Conservation (phyloP, 1,140 invertebrate species). For the Scaptomyza pallida region DNA sequence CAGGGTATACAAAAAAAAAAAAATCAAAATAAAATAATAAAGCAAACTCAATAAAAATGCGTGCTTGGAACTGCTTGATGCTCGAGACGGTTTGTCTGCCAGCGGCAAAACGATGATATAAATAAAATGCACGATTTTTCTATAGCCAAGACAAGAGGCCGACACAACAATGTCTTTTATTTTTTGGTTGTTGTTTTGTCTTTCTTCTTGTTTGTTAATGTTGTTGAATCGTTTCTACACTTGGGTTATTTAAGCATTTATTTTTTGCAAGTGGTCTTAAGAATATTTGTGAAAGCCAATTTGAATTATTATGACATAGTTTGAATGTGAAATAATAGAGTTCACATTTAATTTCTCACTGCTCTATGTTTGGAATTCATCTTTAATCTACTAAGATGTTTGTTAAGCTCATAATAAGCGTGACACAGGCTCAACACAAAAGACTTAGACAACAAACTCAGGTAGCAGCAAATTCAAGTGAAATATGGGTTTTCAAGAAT, state of each 20-base stretch:
- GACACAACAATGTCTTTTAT: background rate
- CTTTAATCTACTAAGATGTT: background rate
- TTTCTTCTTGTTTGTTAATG: background rate
- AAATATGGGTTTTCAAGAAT: slow-evolving; percentile 46
- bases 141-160: slow-evolving; percentile 22
- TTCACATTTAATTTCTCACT: background rate
- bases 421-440: slow-evolving; percentile 47
- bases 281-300: background rate
- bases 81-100: slow-evolving; percentile 77
- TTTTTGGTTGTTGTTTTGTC: background rate
- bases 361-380: too few relatives aligned
- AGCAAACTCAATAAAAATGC: slow-evolving; percentile 78
- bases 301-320: background rate
- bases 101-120: slow-evolving; percentile 71
- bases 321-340: background rate
- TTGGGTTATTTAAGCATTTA: background rate
- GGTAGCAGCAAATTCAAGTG: slow-evolving; percentile 64
- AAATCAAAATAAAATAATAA: slow-evolving; percentile 81
- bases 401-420: background rate
- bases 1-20: too few relatives aligned
- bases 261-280: background rate
- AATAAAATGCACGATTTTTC: slow-evolving; percentile 69
- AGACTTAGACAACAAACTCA: slow-evolving; percentile 77
- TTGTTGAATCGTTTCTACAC: background rate
- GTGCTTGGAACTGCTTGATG: slow-evolving; percentile 58